A percentile compares a stretch with the other conserved stretches of the same genome.
These are phyloP conservation scores for Polietes domitor DNA, from an alignment of 2,888 invertebrate genomes.

Conservation along the genomic window DNA sequence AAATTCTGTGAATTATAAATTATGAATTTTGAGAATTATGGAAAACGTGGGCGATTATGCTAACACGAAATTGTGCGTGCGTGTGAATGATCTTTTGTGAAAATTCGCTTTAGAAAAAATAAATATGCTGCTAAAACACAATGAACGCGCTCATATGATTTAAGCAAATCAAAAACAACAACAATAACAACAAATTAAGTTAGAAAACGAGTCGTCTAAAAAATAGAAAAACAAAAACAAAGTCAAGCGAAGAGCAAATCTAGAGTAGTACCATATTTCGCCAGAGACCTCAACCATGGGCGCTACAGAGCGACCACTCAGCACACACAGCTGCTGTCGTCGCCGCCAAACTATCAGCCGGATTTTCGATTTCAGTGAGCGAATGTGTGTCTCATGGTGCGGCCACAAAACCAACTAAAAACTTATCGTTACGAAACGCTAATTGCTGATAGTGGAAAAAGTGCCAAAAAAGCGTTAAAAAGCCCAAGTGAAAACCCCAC, in stretches of 20 bases:
- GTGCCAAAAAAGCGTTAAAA: background rate
- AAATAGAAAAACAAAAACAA: constrained; percentile 31
- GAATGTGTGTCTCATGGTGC: constrained; percentile 52
- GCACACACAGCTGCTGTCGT: constrained; percentile 12
- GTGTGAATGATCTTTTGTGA: constrained; percentile 20
- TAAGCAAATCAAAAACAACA: background rate
- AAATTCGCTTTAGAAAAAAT: constrained; percentile 3
- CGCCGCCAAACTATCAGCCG: constrained; percentile 41
- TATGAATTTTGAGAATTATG: background rate
- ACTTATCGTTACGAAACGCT: constrained; percentile 49
- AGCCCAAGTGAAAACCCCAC: background rate
- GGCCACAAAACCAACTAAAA: too few species aligned
- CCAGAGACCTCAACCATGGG: constrained; percentile 61
- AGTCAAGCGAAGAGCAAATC: constrained; percentile 53
- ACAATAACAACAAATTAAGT: background rate
- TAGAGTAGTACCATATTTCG: constrained; percentile 41
- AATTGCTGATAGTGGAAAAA: constrained; percentile 59
- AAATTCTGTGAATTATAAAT: background rate
- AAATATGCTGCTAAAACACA: constrained; percentile 12
- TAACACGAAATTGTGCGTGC: constrained; percentile 5
- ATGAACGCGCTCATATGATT: background rate
- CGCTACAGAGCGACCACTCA: constrained; percentile 42
- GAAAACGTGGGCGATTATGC: constrained; percentile 32
- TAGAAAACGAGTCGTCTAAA: background rate
- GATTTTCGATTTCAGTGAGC: constrained; percentile 49